Evolutionary conservation across 2,888 invertebrate genomes (phyloP).

Genomic region (Coenonympha arcania): DNA sequence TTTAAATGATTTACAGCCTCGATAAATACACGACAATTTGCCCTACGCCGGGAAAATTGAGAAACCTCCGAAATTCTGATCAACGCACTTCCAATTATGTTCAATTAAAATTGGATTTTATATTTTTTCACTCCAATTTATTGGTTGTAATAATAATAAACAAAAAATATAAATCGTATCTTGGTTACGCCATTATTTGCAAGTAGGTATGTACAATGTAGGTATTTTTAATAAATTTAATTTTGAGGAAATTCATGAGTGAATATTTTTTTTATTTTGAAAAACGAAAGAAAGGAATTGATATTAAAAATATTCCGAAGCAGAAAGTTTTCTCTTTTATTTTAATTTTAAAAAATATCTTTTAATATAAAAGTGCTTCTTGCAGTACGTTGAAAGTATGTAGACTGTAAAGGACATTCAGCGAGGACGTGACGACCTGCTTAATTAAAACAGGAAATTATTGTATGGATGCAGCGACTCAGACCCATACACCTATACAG

Average conservation of each 20-base stretch:
- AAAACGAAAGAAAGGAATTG: no score
- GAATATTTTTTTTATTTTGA: no score
- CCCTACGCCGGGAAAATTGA: not conserved
- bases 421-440: constrained; percentile 32
- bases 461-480: constrained; percentile 19
- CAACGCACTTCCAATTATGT: constrained; percentile 13
- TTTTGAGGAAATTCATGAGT: no score
- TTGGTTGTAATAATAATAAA: no score
- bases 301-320: no score
- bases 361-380: not conserved
- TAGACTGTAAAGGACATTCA: constrained; percentile 24
- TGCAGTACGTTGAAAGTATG: constrained; percentile 2
- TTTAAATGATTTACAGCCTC: constrained; percentile 2
- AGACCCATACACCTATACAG: not conserved
- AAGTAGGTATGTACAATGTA: no score
- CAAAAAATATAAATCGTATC: not conserved
- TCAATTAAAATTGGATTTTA: constrained; percentile 11
- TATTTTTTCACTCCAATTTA: constrained; percentile 1
- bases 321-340: no score
- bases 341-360: not conserved
- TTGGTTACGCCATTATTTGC: not conserved
- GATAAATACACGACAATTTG: constrained; percentile 2
- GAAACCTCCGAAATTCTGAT: constrained; percentile 9
- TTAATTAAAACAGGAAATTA: constrained; percentile 32
- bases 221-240: no score